These are phyloP conservation scores for Parotocinclus haroldoi DNA, from an alignment of 2,797 vertebrate genomes.

Conservation along the genomic window DNA sequence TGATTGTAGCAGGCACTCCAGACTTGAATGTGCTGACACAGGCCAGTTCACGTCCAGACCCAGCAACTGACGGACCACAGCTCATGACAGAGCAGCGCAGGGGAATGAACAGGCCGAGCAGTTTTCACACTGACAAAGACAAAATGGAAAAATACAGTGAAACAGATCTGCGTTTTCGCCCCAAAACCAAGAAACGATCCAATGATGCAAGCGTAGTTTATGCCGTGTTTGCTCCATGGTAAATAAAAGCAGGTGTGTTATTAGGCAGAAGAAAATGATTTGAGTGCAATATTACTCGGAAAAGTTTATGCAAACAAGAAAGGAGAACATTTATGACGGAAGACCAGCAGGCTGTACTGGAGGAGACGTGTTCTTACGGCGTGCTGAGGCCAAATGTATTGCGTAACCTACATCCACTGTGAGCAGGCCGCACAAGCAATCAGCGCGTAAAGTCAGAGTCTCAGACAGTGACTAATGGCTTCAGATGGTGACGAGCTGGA, in stretches of 20 bases:
- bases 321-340: too few species aligned
- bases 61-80: constrained; percentile 36
- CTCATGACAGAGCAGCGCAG: constrained; percentile 13
- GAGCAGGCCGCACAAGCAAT: constrained; percentile 44
- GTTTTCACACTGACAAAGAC: constrained; percentile 16
- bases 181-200: too few species aligned
- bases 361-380: background rate
- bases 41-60: constrained; percentile 32
- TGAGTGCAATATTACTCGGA: too few species aligned
- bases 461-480: constrained; percentile 52
- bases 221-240: too few species aligned
- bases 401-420: constrained; percentile 23
- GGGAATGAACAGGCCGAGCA: constrained; percentile 16
- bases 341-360: too few species aligned
- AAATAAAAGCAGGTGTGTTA: too few species aligned
- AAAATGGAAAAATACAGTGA: background rate
- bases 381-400: constrained; percentile 4
- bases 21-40: constrained; percentile 49
- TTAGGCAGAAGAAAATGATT: too few species aligned
- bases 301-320: background rate
- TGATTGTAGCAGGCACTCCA: constrained; percentile 38
- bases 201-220: too few species aligned
- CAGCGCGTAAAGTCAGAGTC: constrained; percentile 47
- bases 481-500: constrained; percentile 48
- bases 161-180: background rate